Percentiles rank a stretch among this genome's conserved stretches.
These are phyloP conservation scores for Prunella strophiata DNA, from an alignment of 2,797 vertebrate genomes.

Conservation along the genomic window DNA sequence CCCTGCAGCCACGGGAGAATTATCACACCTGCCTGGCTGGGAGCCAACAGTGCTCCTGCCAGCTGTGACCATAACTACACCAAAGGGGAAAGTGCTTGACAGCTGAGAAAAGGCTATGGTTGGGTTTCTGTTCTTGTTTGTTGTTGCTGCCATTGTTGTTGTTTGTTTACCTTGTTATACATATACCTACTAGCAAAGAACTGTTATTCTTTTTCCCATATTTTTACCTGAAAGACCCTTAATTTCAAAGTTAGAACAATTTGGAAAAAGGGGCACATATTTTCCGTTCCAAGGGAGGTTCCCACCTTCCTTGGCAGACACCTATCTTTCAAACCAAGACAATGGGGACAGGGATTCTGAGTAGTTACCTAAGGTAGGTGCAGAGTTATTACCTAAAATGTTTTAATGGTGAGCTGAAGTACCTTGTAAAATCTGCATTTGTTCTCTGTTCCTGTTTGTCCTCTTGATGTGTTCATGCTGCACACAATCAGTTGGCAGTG, in stretches of 20 bases:
- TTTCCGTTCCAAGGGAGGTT: neutral
- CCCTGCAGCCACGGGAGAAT: neutral
- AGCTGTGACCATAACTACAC: neutral
- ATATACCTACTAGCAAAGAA: neutral
- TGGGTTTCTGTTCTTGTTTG: neutral
- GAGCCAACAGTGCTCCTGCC: neutral
- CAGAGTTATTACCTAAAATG: neutral
- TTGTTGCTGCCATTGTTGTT: neutral
- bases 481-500: neutral
- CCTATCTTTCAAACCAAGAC: neutral
- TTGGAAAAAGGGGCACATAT: neutral
- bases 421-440: neutral
- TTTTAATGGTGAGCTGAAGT: neutral
- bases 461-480: neutral
- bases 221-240: neutral
- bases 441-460: neutral
- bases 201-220: neutral
- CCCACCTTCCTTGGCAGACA: neutral
- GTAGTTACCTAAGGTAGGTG: neutral
- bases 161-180: neutral
- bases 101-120: neutral
- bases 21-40: no score
- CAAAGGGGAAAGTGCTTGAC: no score
- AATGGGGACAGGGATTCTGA: neutral
- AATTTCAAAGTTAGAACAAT: neutral